Base-by-base conservation (phyloP, 2,797 vertebrate genomes). In the Moxostoma hubbsi region DNA sequence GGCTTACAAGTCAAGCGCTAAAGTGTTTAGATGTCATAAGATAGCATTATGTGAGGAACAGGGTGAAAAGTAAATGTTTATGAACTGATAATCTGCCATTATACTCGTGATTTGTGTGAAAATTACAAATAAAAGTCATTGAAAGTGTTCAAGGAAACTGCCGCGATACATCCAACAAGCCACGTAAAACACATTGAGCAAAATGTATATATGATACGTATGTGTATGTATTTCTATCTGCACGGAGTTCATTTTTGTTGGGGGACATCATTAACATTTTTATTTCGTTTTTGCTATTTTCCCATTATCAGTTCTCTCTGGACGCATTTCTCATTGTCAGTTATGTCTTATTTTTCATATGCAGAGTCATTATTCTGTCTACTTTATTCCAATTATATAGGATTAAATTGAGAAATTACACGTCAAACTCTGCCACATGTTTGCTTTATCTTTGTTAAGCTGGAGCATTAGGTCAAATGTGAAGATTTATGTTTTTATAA, bases 401-500 rank as follows among this genome's bases (percentile, higher is more conserved):
- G 53, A 55, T 1, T 70, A n/a, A 55, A 9, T n/a, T 15, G 51
- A 16, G 9, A 16, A 55, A 4, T 55, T 6, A 16, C 36, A 36
- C 36, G 36, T 36, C 36, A 36, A 36, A 54, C 2, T 50, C 57
- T 11, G 46, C 47, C 12, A 46, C 9, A 16, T 7, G 7, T 62
- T 7, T 36, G 58, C 9, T 61, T 61, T 46, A 7, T 61, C 24
- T 16, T 51, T 61, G 57, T 15, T 61, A 15, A 49, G 10, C 54
- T 16, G 43, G 6, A 24, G 13, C 46, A 24, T 51, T 73, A 61
- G 12, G 16, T 73, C 55, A 61, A 61, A 49, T 73, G 18, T 15
- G n/a, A 62, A 73, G 57, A 51, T 62, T 50, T 61, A 50, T 73
- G n/a, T 73, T 73, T 61, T 73, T 13, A 73, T 51, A 51, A 73